phyloP scores from a whole-genome alignment of 1,140 invertebrate species.

The Ceratosolen solmsi region DNA sequence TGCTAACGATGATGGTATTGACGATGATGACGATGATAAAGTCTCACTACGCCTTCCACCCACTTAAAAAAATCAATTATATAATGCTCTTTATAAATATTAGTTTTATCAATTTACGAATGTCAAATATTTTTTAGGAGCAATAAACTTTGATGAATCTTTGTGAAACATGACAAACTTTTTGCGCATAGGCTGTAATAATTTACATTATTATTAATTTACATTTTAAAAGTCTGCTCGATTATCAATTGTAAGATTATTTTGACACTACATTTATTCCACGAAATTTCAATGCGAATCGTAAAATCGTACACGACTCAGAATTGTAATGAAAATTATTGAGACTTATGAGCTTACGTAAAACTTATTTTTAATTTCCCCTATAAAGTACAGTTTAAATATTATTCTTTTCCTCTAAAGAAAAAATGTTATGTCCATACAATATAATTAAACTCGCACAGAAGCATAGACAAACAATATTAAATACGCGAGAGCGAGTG shows the following conservation, averaged over 20 bases:
- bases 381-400: background rate
- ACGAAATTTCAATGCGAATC: background rate
- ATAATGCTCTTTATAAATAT: background rate
- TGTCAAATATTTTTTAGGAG: constrained; percentile 1
- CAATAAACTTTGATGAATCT: constrained; percentile 20
- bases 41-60: too few relatives aligned
- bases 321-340: background rate
- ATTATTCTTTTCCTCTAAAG: background rate
- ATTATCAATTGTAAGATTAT: background rate
- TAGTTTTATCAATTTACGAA: constrained; percentile 11
- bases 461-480: background rate
- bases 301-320: background rate
- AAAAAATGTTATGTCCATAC: background rate
- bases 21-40: too few relatives aligned
- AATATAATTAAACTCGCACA: background rate
- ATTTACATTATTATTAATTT: background rate
- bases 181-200: background rate
- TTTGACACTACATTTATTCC: background rate
- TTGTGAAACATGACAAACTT: too few relatives aligned
- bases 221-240: background rate
- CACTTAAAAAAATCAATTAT: too few relatives aligned
- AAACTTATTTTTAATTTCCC: background rate
- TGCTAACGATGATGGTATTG: too few relatives aligned
- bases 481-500: too few relatives aligned
- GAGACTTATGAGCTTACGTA: background rate